phyloP scores from a whole-genome alignment of 2,797 vertebrate species.

The Paramormyrops hopkinsi region DNA sequence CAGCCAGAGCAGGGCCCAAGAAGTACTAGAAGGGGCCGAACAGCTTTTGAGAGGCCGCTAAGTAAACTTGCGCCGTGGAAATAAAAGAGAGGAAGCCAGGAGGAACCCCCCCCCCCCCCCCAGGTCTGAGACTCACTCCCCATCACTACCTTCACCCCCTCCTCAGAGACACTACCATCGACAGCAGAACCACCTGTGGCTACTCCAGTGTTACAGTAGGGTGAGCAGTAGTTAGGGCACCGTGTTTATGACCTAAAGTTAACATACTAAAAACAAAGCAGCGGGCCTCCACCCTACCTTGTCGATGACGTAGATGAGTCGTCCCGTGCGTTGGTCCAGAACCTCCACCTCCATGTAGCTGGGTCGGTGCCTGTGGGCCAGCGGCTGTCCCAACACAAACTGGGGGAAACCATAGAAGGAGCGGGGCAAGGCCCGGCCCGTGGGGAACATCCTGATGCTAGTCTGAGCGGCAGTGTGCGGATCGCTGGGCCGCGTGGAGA shows the following conservation, averaged over 20 bases:
- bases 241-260: background rate
- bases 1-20: too few species aligned
- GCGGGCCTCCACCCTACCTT: slow-evolving; percentile 52
- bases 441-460: slow-evolving; percentile 38
- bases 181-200: background rate
- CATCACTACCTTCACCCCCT: background rate
- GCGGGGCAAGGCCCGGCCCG: slow-evolving; percentile 40
- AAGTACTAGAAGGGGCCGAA: background rate
- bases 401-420: slow-evolving; percentile 55
- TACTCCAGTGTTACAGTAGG: background rate
- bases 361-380: slow-evolving; percentile 52
- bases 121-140: background rate
- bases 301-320: slow-evolving; percentile 65
- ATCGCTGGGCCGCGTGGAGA: slow-evolving; percentile 33
- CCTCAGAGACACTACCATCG: background rate
- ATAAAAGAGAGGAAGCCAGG: background rate
- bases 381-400: slow-evolving; percentile 46
- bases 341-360: slow-evolving; percentile 66
- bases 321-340: slow-evolving; percentile 61
- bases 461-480: slow-evolving; percentile 28
- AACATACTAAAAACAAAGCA: background rate
- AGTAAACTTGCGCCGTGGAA: background rate
- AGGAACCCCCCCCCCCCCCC: background rate
- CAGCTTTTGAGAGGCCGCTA: background rate
- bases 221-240: background rate